A percentile compares a stretch with the other conserved stretches of the same genome.
Evolutionary conservation across 2,797 vertebrate genomes (phyloP).

Genomic region (Thaleichthys pacificus): DNA sequence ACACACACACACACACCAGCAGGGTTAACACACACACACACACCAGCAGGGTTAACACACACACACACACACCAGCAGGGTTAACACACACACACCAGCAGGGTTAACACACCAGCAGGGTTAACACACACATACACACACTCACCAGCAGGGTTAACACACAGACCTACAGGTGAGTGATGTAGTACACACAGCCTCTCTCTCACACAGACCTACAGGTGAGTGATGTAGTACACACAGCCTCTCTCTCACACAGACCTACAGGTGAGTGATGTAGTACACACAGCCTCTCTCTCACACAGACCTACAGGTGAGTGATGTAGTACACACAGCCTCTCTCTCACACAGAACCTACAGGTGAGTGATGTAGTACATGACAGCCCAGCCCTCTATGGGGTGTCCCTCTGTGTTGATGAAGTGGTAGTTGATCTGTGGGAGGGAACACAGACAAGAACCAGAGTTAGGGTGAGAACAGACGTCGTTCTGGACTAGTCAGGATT

Average conservation of each 20-base stretch:
- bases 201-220: not conserved
- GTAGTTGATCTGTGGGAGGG: constrained; percentile 79
- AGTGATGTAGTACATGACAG: constrained; percentile 86
- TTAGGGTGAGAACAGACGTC: not conserved
- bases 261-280: not conserved
- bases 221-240: not conserved
- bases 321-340: not conserved
- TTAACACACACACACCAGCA: constrained; percentile 55
- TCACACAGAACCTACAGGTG: constrained; percentile 76
- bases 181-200: not conserved
- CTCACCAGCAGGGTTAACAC: constrained; percentile 54
- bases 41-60: too few relatives aligned
- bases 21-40: not conserved
- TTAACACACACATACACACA: constrained; percentile 51
- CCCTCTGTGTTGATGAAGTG: constrained; percentile 85
- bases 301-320: constrained; percentile 80
- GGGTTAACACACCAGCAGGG: too few relatives aligned
- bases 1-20: not conserved
- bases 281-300: constrained; percentile 18
- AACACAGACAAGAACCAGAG: not conserved
- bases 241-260: not conserved
- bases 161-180: not conserved
- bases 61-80: constrained; percentile 60
- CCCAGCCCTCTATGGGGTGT: constrained; percentile 81
- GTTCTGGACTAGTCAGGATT: not conserved